Base-by-base conservation (phyloP, 2,797 vertebrate genomes). In the Garrulus glandarius region DNA sequence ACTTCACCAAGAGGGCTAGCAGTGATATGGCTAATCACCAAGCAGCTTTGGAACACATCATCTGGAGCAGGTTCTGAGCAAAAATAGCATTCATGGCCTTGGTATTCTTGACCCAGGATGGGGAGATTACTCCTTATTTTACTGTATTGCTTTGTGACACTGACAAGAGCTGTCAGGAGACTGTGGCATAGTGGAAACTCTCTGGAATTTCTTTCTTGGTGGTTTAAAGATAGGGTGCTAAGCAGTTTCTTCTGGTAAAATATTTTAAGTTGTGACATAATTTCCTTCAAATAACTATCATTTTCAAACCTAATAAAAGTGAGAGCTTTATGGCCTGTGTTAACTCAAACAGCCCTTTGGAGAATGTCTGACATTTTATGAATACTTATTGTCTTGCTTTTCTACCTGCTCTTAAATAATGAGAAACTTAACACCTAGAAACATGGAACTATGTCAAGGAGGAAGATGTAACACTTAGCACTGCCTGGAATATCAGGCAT, bases 171-270 rank as follows among this genome's bases (percentile, higher is more conserved):
- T 78, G 72, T 57, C 69, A 76, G 34, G 78, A 83, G 74, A 36
- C 50, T 69, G 30, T 55, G 44, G 69, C 1, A 3, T 27, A 65
- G 63, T 93, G 72, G 82, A 90, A 95, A 82, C 12, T 86, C 83
- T 78, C 77, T 15, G 32, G 29, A 65, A n/a, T 93, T 81, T 71
- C 41, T 92, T 74, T 85, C 60, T 57, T 55, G 55, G 72, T 86
- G 43, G 61, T 83, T 92, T 95, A 61, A 95, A 90, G 83, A 78
- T 69, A 49, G 8, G 57, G 50, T 67, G 59, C 46, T 92, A 75
- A 94, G 43, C 76, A 84, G 65, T 88, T 96, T 95, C 76, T 92
- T 88, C 94, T 95, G 90, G 88, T 93, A 90, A 96, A 96, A 93
- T 95, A 92, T 92, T 95, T 93, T 81, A 88, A 95, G 72, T 36